Conservation (phyloP, 1,140 invertebrate species). For the Mercenaria mercenaria region DNA sequence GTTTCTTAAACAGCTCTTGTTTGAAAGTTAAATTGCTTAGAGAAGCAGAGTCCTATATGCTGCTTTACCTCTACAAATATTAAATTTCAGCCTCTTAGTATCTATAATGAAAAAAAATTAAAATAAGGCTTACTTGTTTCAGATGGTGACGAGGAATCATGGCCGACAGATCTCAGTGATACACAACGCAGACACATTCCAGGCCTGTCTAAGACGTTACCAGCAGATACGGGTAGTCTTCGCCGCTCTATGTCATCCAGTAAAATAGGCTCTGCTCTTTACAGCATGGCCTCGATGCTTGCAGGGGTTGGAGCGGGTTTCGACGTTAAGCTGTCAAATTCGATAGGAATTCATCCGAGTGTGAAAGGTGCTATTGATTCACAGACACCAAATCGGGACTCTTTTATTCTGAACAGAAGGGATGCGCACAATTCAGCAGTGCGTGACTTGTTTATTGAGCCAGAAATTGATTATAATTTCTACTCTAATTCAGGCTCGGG, state of each 20-base stretch:
- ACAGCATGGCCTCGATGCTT: conserved; percentile 95
- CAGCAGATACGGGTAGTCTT: conserved; percentile 69
- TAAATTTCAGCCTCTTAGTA: no score
- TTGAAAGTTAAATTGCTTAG: no score
- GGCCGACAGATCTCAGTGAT: conserved; percentile 80
- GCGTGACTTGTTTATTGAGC: conserved; percentile 84
- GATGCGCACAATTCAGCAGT: conserved; percentile 86
- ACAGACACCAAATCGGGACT: conserved; percentile 75
- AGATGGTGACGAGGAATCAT: conserved; percentile 85
- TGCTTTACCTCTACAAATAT: no score
- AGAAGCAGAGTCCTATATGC: no score
- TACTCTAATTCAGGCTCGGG: conserved; percentile 90
- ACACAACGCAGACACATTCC: conserved; percentile 78
- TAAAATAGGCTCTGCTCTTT: conserved; percentile 93
- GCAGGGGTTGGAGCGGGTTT: conserved; percentile 96
- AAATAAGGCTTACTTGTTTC: conserved; percentile 61
- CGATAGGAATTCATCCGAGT: conserved; percentile 91
- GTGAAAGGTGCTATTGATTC: conserved; percentile 73
- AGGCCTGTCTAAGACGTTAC: conserved; percentile 64
- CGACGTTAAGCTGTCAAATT: conserved; percentile 95
- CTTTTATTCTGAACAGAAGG: conserved; percentile 81
- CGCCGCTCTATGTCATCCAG: conserved; percentile 64
- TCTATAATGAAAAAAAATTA: no score
- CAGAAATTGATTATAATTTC: conserved; percentile 82
- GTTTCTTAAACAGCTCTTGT: no score